Percentiles rank a stretch among this genome's conserved stretches.
Evolutionary conservation across 37 sponge, comb jelly and placozoan genomes (phyloP).

Genomic region (Cliona cf. orientalis): DNA sequence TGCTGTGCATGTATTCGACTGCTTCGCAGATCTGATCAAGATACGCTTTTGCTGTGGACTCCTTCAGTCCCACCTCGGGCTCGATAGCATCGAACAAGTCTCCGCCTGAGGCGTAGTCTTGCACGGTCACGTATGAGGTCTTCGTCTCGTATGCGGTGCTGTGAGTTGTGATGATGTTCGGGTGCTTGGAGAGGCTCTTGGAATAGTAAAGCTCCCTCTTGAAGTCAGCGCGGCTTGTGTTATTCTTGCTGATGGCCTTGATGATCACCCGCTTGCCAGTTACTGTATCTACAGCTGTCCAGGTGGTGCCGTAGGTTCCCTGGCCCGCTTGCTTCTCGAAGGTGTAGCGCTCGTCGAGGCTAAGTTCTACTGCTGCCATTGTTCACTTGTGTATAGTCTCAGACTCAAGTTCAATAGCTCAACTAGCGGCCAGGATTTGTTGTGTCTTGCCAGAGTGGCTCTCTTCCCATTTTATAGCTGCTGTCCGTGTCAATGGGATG

Average conservation of each 20-base stretch:
- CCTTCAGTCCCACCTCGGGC: conserved; percentile 89
- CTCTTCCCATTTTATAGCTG: conserved; percentile 81
- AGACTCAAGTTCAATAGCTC: too few relatives aligned
- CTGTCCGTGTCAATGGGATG: conserved; percentile 77
- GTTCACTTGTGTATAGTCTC: too few relatives aligned
- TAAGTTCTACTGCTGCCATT: conserved; percentile 54
- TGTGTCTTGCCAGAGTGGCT: too few relatives aligned
- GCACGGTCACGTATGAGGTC: conserved; percentile 88
- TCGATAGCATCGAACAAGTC: conserved; percentile 94
- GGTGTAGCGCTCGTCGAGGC: conserved; percentile 79
- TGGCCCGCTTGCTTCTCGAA: conserved; percentile 82
- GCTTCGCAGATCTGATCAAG: conserved; percentile 82
- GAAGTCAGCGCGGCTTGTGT: conserved; percentile 69
- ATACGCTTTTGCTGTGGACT: conserved; percentile 57
- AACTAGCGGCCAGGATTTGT: too few relatives aligned
- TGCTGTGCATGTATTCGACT: conserved; percentile 89
- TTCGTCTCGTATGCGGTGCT: conserved; percentile 86
- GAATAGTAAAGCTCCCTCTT: conserved; percentile 93
- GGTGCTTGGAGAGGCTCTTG: conserved; percentile 74
- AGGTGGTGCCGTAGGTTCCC: conserved; percentile 91
- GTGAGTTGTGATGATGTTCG: conserved; percentile 84
- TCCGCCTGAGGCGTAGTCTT: conserved; percentile 89
- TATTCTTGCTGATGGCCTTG: conserved; percentile 83
- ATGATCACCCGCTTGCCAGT: conserved; percentile 71
- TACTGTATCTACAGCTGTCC: conserved; percentile 81